These are phyloP conservation scores for Mesoligia furuncula DNA, from an alignment of 2,888 invertebrate genomes.

Conservation along the genomic window DNA sequence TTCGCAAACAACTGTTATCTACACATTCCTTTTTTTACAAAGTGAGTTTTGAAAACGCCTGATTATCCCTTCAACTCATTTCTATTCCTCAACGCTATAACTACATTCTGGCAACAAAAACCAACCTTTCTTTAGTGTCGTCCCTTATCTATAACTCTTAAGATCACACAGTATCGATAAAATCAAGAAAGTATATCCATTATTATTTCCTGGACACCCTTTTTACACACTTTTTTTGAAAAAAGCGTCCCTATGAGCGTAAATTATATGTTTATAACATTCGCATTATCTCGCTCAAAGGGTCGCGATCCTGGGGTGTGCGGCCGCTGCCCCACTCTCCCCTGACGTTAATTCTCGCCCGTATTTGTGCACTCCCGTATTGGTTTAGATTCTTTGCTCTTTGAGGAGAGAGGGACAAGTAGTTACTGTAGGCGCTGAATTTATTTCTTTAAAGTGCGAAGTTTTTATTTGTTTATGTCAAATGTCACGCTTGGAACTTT, in stretches of 20 bases:
- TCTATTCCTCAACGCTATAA: slow-evolving; percentile 9
- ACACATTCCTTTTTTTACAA: not conserved
- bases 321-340: slow-evolving; percentile 49
- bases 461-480: slow-evolving; percentile 21
- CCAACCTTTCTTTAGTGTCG: slow-evolving; percentile 27
- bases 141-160: slow-evolving; percentile 43
- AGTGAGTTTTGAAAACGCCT: slow-evolving; percentile 2
- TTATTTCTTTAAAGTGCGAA: slow-evolving; percentile 52
- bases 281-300: slow-evolving; percentile 66
- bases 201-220: slow-evolving; percentile 53
- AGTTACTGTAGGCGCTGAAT: slow-evolving; percentile 49
- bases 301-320: slow-evolving; percentile 60
- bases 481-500: slow-evolving; percentile 1
- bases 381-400: slow-evolving; percentile 77
- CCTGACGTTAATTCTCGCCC: slow-evolving; percentile 72
- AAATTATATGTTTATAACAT: slow-evolving; percentile 70
- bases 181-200: slow-evolving; percentile 51
- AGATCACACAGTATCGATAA: slow-evolving; percentile 57
- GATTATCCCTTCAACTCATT: not conserved
- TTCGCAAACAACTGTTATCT: not conserved
- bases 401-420: slow-evolving; percentile 55
- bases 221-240: slow-evolving; percentile 53
- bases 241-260: slow-evolving; percentile 51
- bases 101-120: slow-evolving; percentile 35
- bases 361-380: slow-evolving; percentile 83